Conservation (phyloP, 2,113 vertebrate species). For the Colossoma macropomum region DNA sequence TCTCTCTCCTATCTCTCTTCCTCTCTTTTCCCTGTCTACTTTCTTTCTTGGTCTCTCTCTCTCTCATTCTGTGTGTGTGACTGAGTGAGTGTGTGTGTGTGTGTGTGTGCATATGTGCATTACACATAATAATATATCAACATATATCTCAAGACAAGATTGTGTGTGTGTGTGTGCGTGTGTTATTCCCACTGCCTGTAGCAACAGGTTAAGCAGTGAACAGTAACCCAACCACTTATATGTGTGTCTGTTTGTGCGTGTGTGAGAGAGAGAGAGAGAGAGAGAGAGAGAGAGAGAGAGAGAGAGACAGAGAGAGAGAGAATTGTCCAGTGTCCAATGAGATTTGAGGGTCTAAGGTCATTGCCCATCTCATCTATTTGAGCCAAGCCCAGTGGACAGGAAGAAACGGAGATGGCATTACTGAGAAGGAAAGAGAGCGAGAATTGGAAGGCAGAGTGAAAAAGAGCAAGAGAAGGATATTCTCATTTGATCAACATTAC, state of each 20-base stretch:
- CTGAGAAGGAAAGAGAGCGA: background rate
- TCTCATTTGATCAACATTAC: constrained; percentile 17
- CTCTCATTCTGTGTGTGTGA: too few species aligned
- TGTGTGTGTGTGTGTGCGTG: too few species aligned
- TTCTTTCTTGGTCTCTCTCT: background rate
- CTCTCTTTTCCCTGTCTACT: too few species aligned
- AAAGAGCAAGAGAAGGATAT: background rate
- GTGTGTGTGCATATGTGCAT: too few species aligned
- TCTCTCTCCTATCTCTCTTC: too few species aligned
- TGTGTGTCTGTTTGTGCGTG: background rate
- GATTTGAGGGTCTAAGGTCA: constrained; percentile 68
- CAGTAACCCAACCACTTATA: background rate
- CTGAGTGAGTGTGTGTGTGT: too few species aligned
- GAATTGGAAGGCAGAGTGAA: background rate
- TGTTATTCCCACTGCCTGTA: background rate
- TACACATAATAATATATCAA: background rate
- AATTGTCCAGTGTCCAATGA: constrained; percentile 59
- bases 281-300: background rate
- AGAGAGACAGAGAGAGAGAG: constrained; percentile 42
- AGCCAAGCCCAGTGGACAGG: constrained; percentile 63
- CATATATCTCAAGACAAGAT: background rate
- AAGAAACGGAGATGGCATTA: constrained; percentile 62
- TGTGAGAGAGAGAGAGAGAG: background rate
- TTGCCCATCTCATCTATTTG: constrained; percentile 71
- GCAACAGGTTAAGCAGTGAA: background rate